Percentiles rank a stretch among this genome's conserved stretches.
These are phyloP conservation scores for Philonicus albiceps DNA, from an alignment of 2,888 invertebrate species.

Conservation along the genomic window DNA sequence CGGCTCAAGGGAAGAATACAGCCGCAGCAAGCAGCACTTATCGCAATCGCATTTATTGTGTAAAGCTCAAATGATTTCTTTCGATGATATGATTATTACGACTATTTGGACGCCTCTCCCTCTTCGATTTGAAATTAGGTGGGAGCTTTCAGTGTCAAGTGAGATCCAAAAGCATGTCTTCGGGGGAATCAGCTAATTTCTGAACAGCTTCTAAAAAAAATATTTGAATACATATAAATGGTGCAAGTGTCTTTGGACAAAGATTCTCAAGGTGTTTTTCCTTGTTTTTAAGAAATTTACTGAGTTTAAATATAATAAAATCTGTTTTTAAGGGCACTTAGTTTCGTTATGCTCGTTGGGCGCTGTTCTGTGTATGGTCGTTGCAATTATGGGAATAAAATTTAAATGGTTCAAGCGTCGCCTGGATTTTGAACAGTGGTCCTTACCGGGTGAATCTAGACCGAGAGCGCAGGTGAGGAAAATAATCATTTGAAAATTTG, in stretches of 20 bases:
- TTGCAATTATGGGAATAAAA: constrained; percentile 62
- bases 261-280: not conserved
- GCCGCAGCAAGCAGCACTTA: not conserved
- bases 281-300: not conserved
- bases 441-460: not conserved
- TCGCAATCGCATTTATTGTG: not conserved
- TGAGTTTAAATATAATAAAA: not conserved
- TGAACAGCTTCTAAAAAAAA: not conserved
- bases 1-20: not conserved
- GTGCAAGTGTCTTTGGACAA: not conserved
- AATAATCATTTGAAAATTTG: not conserved
- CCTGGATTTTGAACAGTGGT: constrained; percentile 54
- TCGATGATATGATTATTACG: constrained; percentile 7
- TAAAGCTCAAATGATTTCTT: constrained; percentile 8
- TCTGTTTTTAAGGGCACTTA: not conserved
- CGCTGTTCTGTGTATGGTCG: constrained; percentile 55
- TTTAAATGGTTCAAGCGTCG: constrained; percentile 66
- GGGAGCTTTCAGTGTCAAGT: not conserved
- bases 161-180: not conserved
- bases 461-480: not conserved
- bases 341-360: not conserved
- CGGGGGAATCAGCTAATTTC: not conserved
- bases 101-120: not conserved
- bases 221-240: not conserved
- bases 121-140: not conserved